Percentiles rank a stretch among this genome's conserved stretches.
Conservation (phyloP, 92 coral and sea anemone genomes). For the Phenganax stokvisi region DNA sequence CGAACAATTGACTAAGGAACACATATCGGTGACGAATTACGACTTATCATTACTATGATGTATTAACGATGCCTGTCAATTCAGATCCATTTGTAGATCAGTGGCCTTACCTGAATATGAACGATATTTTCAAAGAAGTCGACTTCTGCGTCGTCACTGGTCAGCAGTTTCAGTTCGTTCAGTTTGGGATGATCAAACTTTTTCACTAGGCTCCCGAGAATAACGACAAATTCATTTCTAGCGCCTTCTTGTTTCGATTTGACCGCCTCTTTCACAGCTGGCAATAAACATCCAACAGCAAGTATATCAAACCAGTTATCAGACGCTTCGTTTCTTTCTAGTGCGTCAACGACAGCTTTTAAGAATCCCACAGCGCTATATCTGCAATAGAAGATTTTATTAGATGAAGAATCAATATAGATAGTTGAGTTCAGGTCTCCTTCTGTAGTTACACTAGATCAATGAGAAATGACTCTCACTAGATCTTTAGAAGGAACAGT, state of each 20-base stretch:
- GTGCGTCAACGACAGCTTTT: slow-evolving; percentile 58
- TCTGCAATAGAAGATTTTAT: too few relatives aligned
- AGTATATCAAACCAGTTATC: slow-evolving; percentile 57
- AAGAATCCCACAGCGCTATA: slow-evolving; percentile 75
- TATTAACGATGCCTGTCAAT: not conserved
- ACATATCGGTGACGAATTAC: too few relatives aligned
- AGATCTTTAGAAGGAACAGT: too few relatives aligned
- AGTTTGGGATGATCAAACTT: slow-evolving; percentile 62
- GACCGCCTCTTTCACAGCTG: slow-evolving; percentile 66
- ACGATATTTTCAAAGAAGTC: slow-evolving; percentile 96
- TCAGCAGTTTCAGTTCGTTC: slow-evolving; percentile 59
- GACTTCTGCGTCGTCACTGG: slow-evolving; percentile 77
- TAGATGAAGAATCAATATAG: too few relatives aligned
- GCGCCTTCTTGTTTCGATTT: slow-evolving; percentile 72
- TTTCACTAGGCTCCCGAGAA: slow-evolving; percentile 64
- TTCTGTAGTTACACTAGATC: too few relatives aligned
- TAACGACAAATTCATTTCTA: slow-evolving; percentile 69
- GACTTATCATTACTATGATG: too few relatives aligned
- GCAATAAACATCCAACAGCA: slow-evolving; percentile 62
- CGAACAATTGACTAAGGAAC: not conserved
- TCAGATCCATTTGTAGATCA: slow-evolving; percentile 1
- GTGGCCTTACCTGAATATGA: slow-evolving; percentile 78
- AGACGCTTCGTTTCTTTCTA: slow-evolving; percentile 48
- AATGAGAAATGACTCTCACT: too few relatives aligned
- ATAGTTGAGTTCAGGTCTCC: too few relatives aligned